Base-by-base conservation (phyloP, 2,113 vertebrate genomes). In the Sphaerodactylus townsendi region DNA sequence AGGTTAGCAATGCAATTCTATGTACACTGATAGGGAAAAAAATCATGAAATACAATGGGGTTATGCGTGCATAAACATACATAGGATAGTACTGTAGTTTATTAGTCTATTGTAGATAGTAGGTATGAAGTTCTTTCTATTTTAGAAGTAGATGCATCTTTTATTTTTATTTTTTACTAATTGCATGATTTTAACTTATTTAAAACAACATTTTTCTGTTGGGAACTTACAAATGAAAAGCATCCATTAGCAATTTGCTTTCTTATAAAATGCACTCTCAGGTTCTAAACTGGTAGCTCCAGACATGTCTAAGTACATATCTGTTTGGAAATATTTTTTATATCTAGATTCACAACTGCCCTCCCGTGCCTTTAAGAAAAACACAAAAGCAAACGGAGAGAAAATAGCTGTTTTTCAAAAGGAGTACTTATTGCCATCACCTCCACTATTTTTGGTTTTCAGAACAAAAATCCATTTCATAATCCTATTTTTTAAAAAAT, bases 211-310 rank as follows among this genome's bases (percentile, higher is more conserved):
- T 87, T 93, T 93, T 91, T 5, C 68, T 71, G 48, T 80, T 83
- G 77, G 65, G 0, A 2, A 84, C 70, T n/a, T 62, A 79, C 85
- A 77, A 88, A 88, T 37, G 50, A 44, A 92, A 66, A 93, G 90
- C 86, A 92, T 89, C 90, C 0, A 15, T 90, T 89, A 90, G 84
- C 77, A 90, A 69, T 85, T 13, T 3, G 59, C 75, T 80, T 41
- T 14, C 37, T 92, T 90, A 90, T 89, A 86, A 90, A 91, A 82
- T 88, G 88, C 87, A 93, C 92, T 90, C 86, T 83, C 69, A 88
- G 85, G 76, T 88, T 89, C 65, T 77, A 91, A 86, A 66, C 50
- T 87, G 59, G 35, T 19, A 79, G 59, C 79, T 92, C 88, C 7
- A 91, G 75, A 19, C 79, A 77, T 79, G 90, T 90, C 83, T 59